phyloP scores from a whole-genome alignment of 2,888 invertebrate species.

The Chrysodeixis includens region DNA sequence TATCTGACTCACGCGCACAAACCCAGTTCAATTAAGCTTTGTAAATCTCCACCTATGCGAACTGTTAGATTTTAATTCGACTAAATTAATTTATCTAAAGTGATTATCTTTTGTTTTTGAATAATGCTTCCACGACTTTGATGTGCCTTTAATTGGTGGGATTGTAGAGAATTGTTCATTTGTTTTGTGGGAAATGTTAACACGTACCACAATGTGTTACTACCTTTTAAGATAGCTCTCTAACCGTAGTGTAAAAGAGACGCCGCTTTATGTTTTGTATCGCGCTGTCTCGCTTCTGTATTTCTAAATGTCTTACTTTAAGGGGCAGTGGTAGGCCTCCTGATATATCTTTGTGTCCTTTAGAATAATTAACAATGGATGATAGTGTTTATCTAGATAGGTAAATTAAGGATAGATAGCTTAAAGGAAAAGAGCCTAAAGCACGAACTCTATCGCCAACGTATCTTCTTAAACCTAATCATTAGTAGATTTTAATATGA shows the following conservation, averaged over 20 bases:
- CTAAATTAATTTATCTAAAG: constrained; percentile 56
- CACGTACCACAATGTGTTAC: no score
- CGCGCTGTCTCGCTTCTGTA: no score
- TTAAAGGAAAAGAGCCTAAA: not conserved
- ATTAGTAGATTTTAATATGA: no score
- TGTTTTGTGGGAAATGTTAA: constrained; percentile 17
- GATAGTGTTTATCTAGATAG: constrained; percentile 4
- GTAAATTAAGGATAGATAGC: not conserved
- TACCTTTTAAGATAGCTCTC: no score
- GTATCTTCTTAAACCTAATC: no score
- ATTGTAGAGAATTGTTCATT: constrained; percentile 28
- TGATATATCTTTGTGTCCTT: constrained; percentile 1
- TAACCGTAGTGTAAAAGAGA: no score
- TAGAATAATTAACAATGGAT: constrained; percentile 4
- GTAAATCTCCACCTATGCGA: constrained; percentile 84
- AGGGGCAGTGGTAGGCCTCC: no score
- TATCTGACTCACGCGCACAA: constrained; percentile 87
- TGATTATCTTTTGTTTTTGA: constrained; percentile 57
- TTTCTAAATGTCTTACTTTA: no score
- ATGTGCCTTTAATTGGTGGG: constrained; percentile 16
- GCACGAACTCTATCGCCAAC: no score
- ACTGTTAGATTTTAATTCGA: constrained; percentile 78
- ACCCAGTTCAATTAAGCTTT: constrained; percentile 85
- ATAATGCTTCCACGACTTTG: constrained; percentile 59
- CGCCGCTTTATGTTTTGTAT: no score